Conservation (phyloP, 2,113 vertebrate species). For the Lipotes vexillifer region DNA sequence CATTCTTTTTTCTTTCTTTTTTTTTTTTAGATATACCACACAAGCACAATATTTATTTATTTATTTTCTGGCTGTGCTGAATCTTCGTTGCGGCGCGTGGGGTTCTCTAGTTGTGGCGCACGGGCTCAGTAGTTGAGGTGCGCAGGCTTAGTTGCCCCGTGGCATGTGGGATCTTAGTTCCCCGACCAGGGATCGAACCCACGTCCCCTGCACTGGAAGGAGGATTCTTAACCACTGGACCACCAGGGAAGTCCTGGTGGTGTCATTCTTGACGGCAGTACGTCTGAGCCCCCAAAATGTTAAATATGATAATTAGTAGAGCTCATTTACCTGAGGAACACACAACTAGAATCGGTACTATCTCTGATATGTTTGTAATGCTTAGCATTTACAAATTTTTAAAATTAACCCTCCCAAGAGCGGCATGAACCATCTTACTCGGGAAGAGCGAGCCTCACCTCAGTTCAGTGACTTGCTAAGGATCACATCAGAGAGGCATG, state of each 20-base stretch:
- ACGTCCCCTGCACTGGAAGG: too few relatives aligned
- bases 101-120: too few relatives aligned
- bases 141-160: too few relatives aligned
- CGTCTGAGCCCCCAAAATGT: not conserved
- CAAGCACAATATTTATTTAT: too few relatives aligned
- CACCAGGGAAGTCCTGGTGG: too few relatives aligned
- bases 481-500: not conserved
- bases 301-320: accelerated
- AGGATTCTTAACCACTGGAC: too few relatives aligned
- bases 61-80: too few relatives aligned
- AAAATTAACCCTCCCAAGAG: not conserved
- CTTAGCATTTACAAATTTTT: not conserved
- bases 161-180: too few relatives aligned
- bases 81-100: too few relatives aligned
- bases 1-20: not conserved
- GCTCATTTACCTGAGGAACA: not conserved
- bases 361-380: not conserved
- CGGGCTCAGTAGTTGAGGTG: too few relatives aligned
- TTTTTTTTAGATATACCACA: too few relatives aligned
- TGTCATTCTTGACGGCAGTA: not conserved
- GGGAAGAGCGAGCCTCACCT: not conserved
- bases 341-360: accelerated
- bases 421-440: not conserved
- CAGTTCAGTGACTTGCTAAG: not conserved
- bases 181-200: too few relatives aligned